Evolutionary conservation across 1,140 invertebrate genomes (phyloP).

Genomic region (Goniozus legneri): DNA sequence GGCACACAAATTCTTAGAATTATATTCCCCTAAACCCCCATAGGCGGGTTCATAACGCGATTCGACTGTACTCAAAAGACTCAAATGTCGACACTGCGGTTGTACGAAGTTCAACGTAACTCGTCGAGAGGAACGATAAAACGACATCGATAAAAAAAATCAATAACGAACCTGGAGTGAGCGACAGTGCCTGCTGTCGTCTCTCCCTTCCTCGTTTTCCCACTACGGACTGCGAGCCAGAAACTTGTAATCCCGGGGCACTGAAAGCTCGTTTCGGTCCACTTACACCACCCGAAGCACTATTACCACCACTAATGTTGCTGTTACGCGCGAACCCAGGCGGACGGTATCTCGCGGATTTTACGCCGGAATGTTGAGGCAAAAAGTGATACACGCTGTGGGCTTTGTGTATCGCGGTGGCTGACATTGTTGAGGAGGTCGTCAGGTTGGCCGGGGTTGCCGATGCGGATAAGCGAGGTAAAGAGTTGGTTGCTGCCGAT

Average conservation of each 20-base stretch:
- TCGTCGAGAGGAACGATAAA: too few relatives aligned
- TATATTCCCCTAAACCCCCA: too few relatives aligned
- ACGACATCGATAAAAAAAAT: slow-evolving; percentile 5
- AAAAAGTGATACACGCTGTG: slow-evolving; percentile 65
- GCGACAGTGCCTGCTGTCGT: slow-evolving; percentile 49
- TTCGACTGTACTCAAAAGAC: too few relatives aligned
- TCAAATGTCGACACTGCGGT: too few relatives aligned
- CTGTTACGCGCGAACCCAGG: slow-evolving; percentile 65
- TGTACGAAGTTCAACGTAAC: too few relatives aligned
- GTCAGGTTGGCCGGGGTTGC: slow-evolving; percentile 49
- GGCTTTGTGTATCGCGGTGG: slow-evolving; percentile 66
- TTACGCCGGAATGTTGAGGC: slow-evolving; percentile 62
- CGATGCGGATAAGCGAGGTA: slow-evolving; percentile 68
- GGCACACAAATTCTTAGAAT: too few relatives aligned
- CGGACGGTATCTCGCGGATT: slow-evolving; percentile 81
- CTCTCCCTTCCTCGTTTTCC: slow-evolving; percentile 38
- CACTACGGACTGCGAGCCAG: slow-evolving; percentile 33
- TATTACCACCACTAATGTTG: slow-evolving; percentile 18
- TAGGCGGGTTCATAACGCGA: too few relatives aligned
- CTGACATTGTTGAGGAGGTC: slow-evolving; percentile 43
- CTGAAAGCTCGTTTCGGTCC: slow-evolving; percentile 68
- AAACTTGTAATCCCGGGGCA: slow-evolving; percentile 66
- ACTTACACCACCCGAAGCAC: slow-evolving; percentile 40
- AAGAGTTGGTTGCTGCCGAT: slow-evolving; percentile 64
- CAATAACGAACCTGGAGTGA: slow-evolving; percentile 53